phyloP scores from a whole-genome alignment of 2,797 vertebrate genomes.

The Craterocephalus amniculus region DNA sequence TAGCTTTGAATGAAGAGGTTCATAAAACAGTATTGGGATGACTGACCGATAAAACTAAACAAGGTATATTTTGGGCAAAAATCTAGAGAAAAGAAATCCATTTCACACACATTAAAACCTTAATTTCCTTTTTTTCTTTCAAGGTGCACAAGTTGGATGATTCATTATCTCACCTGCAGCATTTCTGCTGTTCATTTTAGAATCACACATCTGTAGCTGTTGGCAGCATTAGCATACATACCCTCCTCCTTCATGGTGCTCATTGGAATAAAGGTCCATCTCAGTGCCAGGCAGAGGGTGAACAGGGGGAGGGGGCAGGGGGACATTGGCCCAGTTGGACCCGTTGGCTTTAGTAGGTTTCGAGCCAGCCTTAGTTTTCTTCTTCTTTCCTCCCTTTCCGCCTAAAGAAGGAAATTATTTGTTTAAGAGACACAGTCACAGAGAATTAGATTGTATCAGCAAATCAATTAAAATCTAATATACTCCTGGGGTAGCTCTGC shows the following conservation, averaged over 20 bases:
- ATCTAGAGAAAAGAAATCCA: not conserved
- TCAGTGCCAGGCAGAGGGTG: constrained; percentile 97
- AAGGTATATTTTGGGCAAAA: not conserved
- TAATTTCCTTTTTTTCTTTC: not conserved
- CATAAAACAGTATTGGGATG: too few species aligned
- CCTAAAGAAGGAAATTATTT: constrained; percentile 77
- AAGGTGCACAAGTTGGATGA: not conserved
- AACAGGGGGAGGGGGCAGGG: constrained; percentile 93
- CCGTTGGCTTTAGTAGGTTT: constrained; percentile 94
- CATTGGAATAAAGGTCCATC: constrained; percentile 91
- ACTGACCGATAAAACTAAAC: too few species aligned
- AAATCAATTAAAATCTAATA: constrained; percentile 53
- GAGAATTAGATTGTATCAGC: constrained; percentile 43
- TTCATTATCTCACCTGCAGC: too few species aligned
- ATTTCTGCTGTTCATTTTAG: not conserved
- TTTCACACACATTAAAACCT: not conserved
- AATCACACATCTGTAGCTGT: constrained; percentile 1
- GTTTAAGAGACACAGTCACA: constrained; percentile 30
- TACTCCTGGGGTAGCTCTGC: constrained; percentile 21
- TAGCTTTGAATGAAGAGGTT: too few species aligned
- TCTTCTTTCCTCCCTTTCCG: constrained; percentile 99
- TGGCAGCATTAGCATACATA: constrained; percentile 52
- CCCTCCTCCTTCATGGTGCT: constrained; percentile 93
- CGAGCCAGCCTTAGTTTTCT: constrained; percentile 92
- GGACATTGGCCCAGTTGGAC: constrained; percentile 95